Percentiles rank a stretch among this genome's conserved stretches.
Conservation (phyloP, 2,113 vertebrate species). For the Mugil cephalus region DNA sequence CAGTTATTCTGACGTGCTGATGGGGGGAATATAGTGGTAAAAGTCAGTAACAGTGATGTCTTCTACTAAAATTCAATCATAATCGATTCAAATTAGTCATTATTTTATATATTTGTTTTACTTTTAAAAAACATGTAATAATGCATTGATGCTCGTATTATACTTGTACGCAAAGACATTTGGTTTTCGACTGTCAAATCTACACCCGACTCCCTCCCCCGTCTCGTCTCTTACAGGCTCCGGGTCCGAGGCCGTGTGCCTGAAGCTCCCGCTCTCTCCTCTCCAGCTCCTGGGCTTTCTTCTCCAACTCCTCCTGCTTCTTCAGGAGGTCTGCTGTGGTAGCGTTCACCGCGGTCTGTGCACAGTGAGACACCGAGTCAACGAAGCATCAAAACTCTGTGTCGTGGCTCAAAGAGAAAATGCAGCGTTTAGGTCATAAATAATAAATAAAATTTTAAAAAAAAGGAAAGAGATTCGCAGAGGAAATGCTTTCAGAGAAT, state of each 20-base stretch:
- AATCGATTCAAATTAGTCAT: no score
- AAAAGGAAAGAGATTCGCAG: background rate
- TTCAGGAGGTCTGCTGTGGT: slow-evolving; percentile 90
- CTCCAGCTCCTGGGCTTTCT: slow-evolving; percentile 93
- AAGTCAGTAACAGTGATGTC: background rate
- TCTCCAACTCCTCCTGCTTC: slow-evolving; percentile 95
- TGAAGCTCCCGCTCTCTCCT: slow-evolving; percentile 91
- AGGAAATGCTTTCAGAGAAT: background rate
- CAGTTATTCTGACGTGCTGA: slow-evolving; percentile 93
- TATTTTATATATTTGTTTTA: no score
- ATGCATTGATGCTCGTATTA: no score
- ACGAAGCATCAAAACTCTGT: slow-evolving; percentile 4
- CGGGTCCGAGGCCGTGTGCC: slow-evolving; percentile 85
- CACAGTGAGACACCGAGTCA: slow-evolving; percentile 13
- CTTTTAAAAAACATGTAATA: no score
- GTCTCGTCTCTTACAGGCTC: slow-evolving; percentile 79
- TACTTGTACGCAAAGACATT: background rate
- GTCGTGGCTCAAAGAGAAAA: slow-evolving; percentile 6
- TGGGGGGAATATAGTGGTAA: background rate
- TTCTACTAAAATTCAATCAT: no score
- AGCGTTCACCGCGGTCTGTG: slow-evolving; percentile 79
- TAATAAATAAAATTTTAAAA: slow-evolving; percentile 4
- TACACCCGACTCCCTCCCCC: background rate
- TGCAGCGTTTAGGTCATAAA: slow-evolving; percentile 14
- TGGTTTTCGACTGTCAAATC: background rate